These are phyloP conservation scores for Recurvirostra avosetta DNA, from an alignment of 2,113 vertebrate species.

Conservation along the genomic window DNA sequence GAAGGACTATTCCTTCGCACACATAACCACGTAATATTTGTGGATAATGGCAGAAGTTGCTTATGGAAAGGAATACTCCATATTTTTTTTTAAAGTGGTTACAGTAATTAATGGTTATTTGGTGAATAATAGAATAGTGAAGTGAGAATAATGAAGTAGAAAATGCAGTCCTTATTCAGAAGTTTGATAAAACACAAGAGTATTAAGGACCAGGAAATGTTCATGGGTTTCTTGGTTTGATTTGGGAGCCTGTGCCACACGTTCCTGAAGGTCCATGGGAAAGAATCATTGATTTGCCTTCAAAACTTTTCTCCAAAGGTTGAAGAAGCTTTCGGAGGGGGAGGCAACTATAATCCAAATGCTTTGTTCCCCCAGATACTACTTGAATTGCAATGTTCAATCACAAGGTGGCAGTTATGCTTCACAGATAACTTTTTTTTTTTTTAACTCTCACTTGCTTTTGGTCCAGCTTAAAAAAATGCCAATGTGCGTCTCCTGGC, in stretches of 20 bases:
- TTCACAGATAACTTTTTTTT: not conserved
- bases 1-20: not conserved
- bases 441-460: accelerated
- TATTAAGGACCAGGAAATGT: not conserved
- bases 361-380: not conserved
- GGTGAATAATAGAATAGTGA: not conserved
- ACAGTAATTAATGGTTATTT: not conserved
- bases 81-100: not conserved
- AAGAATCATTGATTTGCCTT: not conserved
- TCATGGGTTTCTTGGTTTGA: not conserved
- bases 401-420: conserved; percentile 46
- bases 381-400: not conserved
- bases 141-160: not conserved
- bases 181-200: not conserved
- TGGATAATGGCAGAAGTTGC: not conserved
- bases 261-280: accelerated
- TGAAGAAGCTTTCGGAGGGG: not conserved
- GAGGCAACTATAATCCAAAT: accelerated
- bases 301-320: not conserved
- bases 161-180: not conserved
- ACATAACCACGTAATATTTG: not conserved
- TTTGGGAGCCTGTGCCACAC: accelerated
- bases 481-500: not conserved
- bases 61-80: not conserved
- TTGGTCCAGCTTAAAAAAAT: not conserved